Conservation (phyloP, 1,140 invertebrate species). For the Brachionus calyciflorus region DNA sequence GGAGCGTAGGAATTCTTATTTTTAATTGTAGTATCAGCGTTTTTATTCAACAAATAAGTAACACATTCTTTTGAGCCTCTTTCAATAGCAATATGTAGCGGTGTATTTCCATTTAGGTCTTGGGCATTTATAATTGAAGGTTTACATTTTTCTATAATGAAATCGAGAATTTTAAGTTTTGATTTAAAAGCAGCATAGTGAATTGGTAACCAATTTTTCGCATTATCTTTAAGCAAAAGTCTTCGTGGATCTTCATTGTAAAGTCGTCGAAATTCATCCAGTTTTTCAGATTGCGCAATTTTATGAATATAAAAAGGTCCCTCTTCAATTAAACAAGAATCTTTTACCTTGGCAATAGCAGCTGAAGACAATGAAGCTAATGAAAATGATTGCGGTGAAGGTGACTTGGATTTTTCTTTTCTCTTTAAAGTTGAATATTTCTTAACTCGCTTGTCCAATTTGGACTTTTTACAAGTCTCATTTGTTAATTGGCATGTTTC, state of each 20-base stretch:
- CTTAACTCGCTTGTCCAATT: slow-evolving; percentile 5
- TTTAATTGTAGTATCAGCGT: slow-evolving; percentile 68
- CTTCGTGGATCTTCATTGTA: slow-evolving; percentile 69
- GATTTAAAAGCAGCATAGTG: slow-evolving; percentile 76
- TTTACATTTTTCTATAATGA: slow-evolving; percentile 70
- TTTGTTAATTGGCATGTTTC: neutral
- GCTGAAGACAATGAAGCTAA: neutral
- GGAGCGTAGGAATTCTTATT: slow-evolving; percentile 75
- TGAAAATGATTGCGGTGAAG: neutral
- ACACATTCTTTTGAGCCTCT: slow-evolving; percentile 70
- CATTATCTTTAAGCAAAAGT: slow-evolving; percentile 69
- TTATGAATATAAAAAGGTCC: slow-evolving; percentile 47
- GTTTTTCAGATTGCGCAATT: slow-evolving; percentile 73
- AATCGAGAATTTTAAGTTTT: slow-evolving; percentile 71
- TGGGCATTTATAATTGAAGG: slow-evolving; percentile 62
- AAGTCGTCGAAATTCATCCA: slow-evolving; percentile 72
- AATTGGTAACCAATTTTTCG: slow-evolving; percentile 68
- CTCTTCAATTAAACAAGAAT: slow-evolving; percentile 32
- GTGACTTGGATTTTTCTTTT: neutral
- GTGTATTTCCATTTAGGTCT: slow-evolving; percentile 75
- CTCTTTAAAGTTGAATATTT: neutral
- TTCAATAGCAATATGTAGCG: slow-evolving; percentile 76
- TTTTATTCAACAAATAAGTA: slow-evolving; percentile 71
- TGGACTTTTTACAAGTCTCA: neutral
- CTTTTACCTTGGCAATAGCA: neutral